A percentile compares a stretch with the other conserved stretches of the same genome.
Conservation (phyloP, 2,797 vertebrate genomes). For the Lateolabrax maculatus region DNA sequence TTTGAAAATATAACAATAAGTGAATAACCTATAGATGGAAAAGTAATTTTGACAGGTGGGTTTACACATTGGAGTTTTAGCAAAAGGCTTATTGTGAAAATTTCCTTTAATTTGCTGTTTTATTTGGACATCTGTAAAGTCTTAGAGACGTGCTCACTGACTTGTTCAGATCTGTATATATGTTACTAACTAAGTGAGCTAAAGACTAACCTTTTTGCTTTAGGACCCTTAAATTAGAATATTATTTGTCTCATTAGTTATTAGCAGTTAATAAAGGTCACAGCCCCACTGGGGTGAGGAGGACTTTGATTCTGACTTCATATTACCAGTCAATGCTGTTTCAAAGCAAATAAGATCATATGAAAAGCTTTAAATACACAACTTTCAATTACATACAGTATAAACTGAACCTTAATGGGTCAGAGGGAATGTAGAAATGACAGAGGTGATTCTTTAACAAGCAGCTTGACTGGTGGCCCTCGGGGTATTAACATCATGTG, state of each 20-base stretch:
- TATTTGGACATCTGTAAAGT: not conserved
- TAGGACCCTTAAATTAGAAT: not conserved
- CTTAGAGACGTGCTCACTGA: not conserved
- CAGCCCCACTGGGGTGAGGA: not conserved
- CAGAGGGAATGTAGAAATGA: conserved; percentile 23
- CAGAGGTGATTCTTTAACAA: conserved; percentile 62
- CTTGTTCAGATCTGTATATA: too few relatives aligned
- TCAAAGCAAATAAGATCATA: conserved; percentile 17
- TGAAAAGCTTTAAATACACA: not conserved
- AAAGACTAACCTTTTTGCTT: too few relatives aligned
- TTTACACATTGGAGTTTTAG: not conserved
- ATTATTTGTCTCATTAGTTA: conserved; percentile 14
- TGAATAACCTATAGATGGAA: not conserved
- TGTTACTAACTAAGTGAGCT: too few relatives aligned
- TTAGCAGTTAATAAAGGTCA: not conserved
- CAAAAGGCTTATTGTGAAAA: not conserved
- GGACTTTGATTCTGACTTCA: not conserved
- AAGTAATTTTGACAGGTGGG: not conserved
- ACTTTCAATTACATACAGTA: conserved; percentile 18
- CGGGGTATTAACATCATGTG: conserved; percentile 67
- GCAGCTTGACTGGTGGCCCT: conserved; percentile 70
- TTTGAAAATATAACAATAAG: not conserved
- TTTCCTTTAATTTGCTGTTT: not conserved
- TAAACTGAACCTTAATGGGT: conserved; percentile 21
- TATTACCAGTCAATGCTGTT: conserved; percentile 13